Percentiles rank a stretch among this genome's conserved stretches.
Evolutionary conservation across 2,797 vertebrate species (phyloP).

Genomic region (Hylomyscus alleni): DNA sequence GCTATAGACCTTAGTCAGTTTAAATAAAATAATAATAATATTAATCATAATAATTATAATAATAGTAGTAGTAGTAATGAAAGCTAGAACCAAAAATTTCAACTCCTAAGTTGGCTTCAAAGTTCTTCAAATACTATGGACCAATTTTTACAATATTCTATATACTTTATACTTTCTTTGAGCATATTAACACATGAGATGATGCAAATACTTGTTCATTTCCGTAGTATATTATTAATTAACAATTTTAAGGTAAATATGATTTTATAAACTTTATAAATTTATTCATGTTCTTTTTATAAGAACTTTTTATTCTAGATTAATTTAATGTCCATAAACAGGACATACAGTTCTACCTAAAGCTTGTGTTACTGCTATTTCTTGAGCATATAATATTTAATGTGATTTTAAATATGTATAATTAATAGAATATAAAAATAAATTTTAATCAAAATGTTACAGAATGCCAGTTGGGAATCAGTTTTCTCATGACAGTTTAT

Average conservation of each 20-base stretch:
- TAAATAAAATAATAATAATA: not conserved
- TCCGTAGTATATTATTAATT: slow-evolving; percentile 21
- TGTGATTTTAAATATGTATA: slow-evolving; percentile 18
- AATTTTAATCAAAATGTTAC: not conserved
- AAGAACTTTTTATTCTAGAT: not conserved
- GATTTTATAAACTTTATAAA: slow-evolving; percentile 6
- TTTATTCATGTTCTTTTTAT: not conserved
- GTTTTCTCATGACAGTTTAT: not conserved
- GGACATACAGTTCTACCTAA: not conserved
- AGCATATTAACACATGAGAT: not conserved
- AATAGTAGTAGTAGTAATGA: too few species aligned
- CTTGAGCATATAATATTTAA: not conserved
- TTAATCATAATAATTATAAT: too few species aligned
- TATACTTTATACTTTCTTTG: not conserved
- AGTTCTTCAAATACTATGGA: not conserved
- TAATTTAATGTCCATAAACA: slow-evolving; percentile 31
- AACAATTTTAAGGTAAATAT: slow-evolving; percentile 53
- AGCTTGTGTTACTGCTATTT: not conserved
- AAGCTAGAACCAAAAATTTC: slow-evolving; percentile 19
- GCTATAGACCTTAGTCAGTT: not conserved
- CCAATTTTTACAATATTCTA: not conserved
- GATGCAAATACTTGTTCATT: slow-evolving; percentile 4
- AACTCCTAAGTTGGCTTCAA: not conserved
- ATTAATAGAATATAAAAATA: not conserved
- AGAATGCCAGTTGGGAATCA: not conserved